phyloP scores from a whole-genome alignment of 2,797 vertebrate species.

The Capromys pilorides region DNA sequence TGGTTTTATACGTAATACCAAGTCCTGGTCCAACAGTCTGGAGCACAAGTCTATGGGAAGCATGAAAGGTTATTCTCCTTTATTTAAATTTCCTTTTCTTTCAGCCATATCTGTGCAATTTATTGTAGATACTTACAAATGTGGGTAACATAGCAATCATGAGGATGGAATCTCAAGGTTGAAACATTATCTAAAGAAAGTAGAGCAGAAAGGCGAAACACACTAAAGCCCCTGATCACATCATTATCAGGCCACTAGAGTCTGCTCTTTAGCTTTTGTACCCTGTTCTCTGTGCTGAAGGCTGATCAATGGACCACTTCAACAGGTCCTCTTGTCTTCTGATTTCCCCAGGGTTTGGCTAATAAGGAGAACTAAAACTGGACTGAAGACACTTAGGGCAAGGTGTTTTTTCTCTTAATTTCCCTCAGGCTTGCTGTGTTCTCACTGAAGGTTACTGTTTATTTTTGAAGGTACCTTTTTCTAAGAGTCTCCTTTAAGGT shows the following conservation, averaged over 20 bases:
- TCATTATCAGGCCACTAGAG: neutral
- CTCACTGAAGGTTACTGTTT: neutral
- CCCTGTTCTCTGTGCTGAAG: neutral
- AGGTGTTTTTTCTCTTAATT: neutral
- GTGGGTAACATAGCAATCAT: slow-evolving; percentile 6
- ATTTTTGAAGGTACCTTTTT: slow-evolving; percentile 34
- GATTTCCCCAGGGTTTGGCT: neutral
- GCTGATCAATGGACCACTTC: neutral
- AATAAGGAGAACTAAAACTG: neutral
- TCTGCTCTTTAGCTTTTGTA: neutral
- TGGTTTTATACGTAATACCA: slow-evolving; percentile 11
- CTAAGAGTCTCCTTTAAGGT: slow-evolving; percentile 28
- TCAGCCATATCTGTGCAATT: slow-evolving; percentile 11
- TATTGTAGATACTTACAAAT: neutral
- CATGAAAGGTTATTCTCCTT: neutral
- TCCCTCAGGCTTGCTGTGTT: neutral
- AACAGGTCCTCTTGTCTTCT: neutral
- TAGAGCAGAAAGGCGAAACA: neutral
- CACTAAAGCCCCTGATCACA: neutral
- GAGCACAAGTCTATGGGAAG: neutral
- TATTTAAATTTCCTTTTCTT: slow-evolving; percentile 25
- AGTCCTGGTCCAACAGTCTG: neutral
- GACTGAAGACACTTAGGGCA: neutral
- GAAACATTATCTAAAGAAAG: neutral
- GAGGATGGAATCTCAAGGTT: neutral